Conservation (phyloP, 1,140 invertebrate genomes). For the Colletes gigas region DNA sequence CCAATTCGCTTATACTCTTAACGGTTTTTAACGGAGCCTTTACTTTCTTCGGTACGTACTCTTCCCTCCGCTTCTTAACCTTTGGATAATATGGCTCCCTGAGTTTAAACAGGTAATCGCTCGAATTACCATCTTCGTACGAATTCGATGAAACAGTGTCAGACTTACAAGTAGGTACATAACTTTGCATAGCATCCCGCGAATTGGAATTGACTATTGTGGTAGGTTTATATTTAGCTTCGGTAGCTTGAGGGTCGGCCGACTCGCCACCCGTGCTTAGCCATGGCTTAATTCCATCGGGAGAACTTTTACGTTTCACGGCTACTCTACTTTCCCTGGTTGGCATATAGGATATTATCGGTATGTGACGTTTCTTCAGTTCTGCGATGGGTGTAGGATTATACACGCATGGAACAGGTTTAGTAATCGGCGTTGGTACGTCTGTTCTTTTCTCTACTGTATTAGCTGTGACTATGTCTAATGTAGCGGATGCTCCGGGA, state of each 20-base stretch:
- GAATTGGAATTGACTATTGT: constrained; percentile 62
- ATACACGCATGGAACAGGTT: constrained; percentile 76
- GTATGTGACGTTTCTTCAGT: constrained; percentile 82
- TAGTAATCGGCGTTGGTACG: constrained; percentile 55
- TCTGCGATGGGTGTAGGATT: constrained; percentile 85
- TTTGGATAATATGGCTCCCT: constrained; percentile 75
- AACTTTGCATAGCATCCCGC: constrained; percentile 61
- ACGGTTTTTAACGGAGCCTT: constrained; percentile 72
- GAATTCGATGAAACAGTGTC: constrained; percentile 67
- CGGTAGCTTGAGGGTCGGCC: constrained; percentile 53
- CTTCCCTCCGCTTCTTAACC: constrained; percentile 76
- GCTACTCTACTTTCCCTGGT: constrained; percentile 76
- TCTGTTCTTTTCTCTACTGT: constrained; percentile 58
- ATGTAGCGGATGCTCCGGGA: constrained; percentile 53
- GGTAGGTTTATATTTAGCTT: constrained; percentile 76
- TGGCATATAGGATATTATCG: constrained; percentile 77
- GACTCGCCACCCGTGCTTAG: constrained; percentile 66
- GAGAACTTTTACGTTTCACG: constrained; percentile 76
- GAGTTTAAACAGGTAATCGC: constrained; percentile 68
- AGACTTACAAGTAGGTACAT: constrained; percentile 73
- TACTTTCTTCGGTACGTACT: constrained; percentile 77
- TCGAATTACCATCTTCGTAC: constrained; percentile 69
- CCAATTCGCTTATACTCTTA: constrained; percentile 65
- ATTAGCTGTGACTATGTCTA: constrained; percentile 4
- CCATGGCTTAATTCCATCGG: constrained; percentile 70